phyloP scores from a whole-genome alignment of 2,888 invertebrate species.

The Eristalis intricaria region DNA sequence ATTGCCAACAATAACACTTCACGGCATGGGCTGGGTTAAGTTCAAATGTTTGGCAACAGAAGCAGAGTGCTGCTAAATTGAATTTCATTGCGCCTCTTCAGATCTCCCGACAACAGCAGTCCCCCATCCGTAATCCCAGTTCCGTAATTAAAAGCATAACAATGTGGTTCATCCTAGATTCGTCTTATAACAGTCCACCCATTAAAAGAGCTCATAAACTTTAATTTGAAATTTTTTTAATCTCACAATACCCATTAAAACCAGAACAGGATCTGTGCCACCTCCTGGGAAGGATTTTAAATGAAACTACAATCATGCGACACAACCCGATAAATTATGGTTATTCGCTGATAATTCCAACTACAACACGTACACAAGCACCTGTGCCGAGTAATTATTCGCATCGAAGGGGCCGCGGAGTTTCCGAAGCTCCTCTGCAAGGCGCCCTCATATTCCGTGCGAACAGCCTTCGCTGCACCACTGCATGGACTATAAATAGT shows the following conservation, averaged over 20 bases:
- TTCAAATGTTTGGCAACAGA: background rate
- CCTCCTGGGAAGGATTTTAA: background rate
- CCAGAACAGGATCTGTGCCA: background rate
- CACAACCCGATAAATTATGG: slow-evolving; percentile 5
- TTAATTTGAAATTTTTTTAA: background rate
- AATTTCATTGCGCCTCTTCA: background rate
- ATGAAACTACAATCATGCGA: slow-evolving; percentile 5
- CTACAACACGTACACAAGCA: slow-evolving; percentile 16
- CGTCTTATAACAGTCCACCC: background rate
- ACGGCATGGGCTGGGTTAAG: background rate
- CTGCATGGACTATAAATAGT: background rate
- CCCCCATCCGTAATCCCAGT: background rate
- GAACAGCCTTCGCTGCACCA: background rate
- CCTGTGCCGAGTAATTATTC: slow-evolving; percentile 6
- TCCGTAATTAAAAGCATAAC: background rate
- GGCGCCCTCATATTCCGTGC: background rate
- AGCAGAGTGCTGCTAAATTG: background rate
- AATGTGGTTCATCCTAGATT: background rate
- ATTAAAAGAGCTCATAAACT: background rate
- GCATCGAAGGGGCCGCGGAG: background rate
- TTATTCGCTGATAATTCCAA: slow-evolving; percentile 25
- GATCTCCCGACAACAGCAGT: background rate
- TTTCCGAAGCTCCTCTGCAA: background rate
- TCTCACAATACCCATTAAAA: slow-evolving; percentile 11
- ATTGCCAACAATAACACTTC: background rate